A percentile compares a stretch with the other conserved stretches of the same genome.
Evolutionary conservation across 2,888 invertebrate species (phyloP).

Genomic region (Thera obeliscata): DNA sequence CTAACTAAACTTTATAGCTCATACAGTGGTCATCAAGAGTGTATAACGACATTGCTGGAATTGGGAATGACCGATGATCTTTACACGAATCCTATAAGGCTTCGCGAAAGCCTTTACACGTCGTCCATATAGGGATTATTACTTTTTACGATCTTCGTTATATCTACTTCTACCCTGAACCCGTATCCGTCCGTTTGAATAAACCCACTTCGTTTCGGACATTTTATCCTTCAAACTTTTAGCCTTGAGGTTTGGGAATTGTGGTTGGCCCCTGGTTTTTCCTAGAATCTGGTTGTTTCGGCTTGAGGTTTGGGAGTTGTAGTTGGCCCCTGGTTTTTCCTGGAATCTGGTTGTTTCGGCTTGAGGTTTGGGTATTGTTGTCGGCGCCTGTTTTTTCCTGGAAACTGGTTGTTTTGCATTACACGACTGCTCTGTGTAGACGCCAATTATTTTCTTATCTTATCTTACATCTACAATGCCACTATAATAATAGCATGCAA

Average conservation of each 20-base stretch:
- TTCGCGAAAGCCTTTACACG: not conserved
- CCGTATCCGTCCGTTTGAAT: conserved; percentile 14
- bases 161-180: conserved; percentile 1
- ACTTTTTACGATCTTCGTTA: conserved; percentile 20
- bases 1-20: not conserved
- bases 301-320: not conserved
- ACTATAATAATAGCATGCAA: not conserved
- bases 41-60: conserved; percentile 5
- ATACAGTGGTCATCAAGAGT: not conserved
- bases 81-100: not conserved
- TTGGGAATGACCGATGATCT: conserved; percentile 7
- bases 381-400: conserved; percentile 1
- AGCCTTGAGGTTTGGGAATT: not conserved
- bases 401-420: not conserved
- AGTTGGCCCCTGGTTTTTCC: conserved; percentile 4
- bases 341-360: not conserved
- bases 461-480: too few species aligned
- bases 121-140: conserved; percentile 7
- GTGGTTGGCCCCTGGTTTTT: conserved; percentile 7
- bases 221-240: conserved; percentile 19
- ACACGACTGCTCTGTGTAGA: too few species aligned
- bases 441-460: too few species aligned
- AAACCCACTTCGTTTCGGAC: conserved; percentile 19
- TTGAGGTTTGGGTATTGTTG: not conserved
- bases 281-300: not conserved